phyloP scores from a whole-genome alignment of 2,797 vertebrate genomes.

The Linurgus olivaceus region DNA sequence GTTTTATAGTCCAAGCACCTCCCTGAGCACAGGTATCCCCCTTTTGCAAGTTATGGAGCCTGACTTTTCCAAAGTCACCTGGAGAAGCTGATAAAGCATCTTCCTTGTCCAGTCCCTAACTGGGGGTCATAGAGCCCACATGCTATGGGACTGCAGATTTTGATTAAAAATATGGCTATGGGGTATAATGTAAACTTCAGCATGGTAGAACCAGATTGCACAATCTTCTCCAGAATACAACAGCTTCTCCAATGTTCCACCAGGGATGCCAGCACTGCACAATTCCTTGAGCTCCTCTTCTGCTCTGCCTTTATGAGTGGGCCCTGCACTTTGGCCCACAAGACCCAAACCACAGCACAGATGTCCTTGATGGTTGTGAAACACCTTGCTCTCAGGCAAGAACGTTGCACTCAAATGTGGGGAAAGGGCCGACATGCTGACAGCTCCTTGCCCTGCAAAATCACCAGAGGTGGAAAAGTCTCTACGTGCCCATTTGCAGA shows the following conservation, averaged over 20 bases:
- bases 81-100: neutral
- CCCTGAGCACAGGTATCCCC: neutral
- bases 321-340: neutral
- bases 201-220: neutral
- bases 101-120: neutral
- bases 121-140: neutral
- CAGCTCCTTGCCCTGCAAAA: neutral
- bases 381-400: neutral
- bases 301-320: neutral
- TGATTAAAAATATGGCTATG: neutral
- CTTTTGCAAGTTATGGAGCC: neutral
- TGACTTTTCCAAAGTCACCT: neutral
- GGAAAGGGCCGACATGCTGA: fast-evolving
- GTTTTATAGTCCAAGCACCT: neutral
- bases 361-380: conserved; percentile 8
- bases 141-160: neutral
- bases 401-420: fast-evolving
- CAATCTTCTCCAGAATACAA: neutral
- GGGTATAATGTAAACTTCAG: neutral
- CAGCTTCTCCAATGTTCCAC: neutral
- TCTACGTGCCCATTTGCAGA: neutral
- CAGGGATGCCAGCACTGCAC: neutral
- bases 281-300: neutral
- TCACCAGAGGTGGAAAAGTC: neutral
- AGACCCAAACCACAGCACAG: neutral